Conservation (phyloP, 2,797 vertebrate genomes). For the Spea hammondii region DNA sequence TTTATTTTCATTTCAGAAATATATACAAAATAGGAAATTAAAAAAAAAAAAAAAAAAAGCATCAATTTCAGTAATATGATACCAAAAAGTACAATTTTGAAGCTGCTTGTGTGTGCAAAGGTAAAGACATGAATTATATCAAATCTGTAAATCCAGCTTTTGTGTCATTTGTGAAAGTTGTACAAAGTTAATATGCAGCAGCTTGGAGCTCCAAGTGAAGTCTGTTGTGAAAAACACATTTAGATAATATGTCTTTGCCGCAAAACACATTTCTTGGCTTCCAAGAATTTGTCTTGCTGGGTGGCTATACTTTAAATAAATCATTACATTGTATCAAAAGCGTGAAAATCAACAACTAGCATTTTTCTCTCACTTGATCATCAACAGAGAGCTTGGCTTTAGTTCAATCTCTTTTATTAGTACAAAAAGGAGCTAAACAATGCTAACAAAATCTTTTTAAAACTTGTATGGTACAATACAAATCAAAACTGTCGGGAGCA, state of each 20-base stretch:
- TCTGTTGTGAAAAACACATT: conserved; percentile 56
- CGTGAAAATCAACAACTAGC: conserved; percentile 61
- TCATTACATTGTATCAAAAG: conserved; percentile 60
- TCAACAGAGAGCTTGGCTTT: conserved; percentile 60
- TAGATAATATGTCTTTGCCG: conserved; percentile 55
- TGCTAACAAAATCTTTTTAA: conserved; percentile 67
- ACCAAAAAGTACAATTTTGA: conserved; percentile 17
- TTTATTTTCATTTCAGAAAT: no score
- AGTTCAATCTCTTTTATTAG: conserved; percentile 62
- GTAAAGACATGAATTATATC: conserved; percentile 36
- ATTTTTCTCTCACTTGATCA: conserved; percentile 57
- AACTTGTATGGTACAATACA: conserved; percentile 63
- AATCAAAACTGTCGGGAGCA: conserved; percentile 70
- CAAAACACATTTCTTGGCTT: conserved; percentile 59
- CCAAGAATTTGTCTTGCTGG: conserved; percentile 45
- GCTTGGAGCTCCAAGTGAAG: conserved; percentile 49
- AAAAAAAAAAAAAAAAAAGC: no score
- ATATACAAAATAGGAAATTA: no score
- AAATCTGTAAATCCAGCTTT: conserved; percentile 41
- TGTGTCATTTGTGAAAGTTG: conserved; percentile 24
- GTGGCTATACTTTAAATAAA: conserved; percentile 62
- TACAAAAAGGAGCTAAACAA: conserved; percentile 64
- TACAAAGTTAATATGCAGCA: conserved; percentile 52
- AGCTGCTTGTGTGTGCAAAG: conserved; percentile 1
- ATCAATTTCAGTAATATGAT: no score